Conservation (phyloP, 2,113 vertebrate genomes). For the Penelope pileata region DNA sequence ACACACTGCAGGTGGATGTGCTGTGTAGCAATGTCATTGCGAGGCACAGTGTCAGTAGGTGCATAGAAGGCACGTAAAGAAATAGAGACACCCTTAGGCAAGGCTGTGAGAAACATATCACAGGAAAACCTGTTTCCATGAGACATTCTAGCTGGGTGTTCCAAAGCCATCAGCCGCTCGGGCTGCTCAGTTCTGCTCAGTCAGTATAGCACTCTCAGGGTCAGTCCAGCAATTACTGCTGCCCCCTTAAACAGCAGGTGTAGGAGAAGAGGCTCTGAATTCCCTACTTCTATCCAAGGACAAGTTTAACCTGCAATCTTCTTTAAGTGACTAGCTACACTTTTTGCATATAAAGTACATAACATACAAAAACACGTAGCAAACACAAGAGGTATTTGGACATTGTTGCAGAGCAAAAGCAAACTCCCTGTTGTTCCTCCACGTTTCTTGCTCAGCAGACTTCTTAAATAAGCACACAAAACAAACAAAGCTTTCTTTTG, state of each 20-base stretch:
- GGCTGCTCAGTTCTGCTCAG: not conserved
- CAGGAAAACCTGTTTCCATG: not conserved
- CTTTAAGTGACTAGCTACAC: not conserved
- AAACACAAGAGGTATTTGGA: not conserved
- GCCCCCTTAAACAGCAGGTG: not conserved
- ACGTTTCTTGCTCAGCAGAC: not conserved
- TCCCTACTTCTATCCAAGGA: not conserved
- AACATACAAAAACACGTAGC: not conserved
- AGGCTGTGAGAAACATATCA: not conserved
- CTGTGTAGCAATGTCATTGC: not conserved
- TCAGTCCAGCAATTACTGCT: not conserved
- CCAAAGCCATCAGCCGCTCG: not conserved
- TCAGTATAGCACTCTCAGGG: too few species aligned
- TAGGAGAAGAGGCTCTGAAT: not conserved
- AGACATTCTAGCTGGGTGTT: not conserved
- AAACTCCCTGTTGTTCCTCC: not conserved
- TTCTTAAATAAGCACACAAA: not conserved
- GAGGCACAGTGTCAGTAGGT: not conserved
- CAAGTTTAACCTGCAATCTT: not conserved
- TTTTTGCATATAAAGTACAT: fast-evolving
- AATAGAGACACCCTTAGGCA: not conserved
- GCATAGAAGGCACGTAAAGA: not conserved
- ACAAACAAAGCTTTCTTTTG: not conserved
- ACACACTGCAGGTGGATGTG: not conserved
- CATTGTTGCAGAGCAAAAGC: not conserved